These are phyloP conservation scores for Pyrrhia umbra DNA, from an alignment of 2,888 invertebrate genomes.

Conservation along the genomic window DNA sequence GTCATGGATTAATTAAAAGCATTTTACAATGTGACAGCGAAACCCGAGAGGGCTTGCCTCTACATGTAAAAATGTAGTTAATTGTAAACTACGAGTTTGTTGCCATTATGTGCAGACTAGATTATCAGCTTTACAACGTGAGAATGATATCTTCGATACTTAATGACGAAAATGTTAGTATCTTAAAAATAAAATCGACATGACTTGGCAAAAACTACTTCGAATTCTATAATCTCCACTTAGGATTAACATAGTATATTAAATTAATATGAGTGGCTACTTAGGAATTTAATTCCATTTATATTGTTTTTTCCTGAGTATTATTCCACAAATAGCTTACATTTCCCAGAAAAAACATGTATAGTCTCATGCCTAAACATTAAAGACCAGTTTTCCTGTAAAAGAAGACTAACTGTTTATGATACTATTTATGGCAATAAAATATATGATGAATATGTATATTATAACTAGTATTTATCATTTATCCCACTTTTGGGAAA, in stretches of 20 bases:
- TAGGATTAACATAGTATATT: no score
- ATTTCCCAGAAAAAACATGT: constrained; percentile 14
- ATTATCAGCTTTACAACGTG: no score
- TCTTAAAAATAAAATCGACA: no score
- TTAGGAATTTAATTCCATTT: neutral
- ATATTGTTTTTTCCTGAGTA: neutral
- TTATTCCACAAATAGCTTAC: neutral
- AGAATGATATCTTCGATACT: no score
- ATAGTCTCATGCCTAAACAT: neutral
- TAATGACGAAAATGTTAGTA: no score
- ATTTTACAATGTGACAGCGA: constrained; percentile 66
- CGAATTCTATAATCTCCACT: no score
- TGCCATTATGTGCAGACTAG: constrained; percentile 37
- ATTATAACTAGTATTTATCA: no score
- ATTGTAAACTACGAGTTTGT: constrained; percentile 59
- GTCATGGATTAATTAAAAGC: constrained; percentile 73
- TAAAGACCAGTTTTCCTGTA: constrained; percentile 28
- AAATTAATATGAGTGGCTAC: neutral
- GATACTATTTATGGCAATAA: constrained; percentile 15
- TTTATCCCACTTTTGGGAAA: no score
- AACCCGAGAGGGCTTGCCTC: constrained; percentile 50
- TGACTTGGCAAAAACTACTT: no score
- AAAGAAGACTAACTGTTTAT: constrained; percentile 3
- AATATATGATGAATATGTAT: constrained; percentile 3
- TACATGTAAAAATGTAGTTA: constrained; percentile 58